Evolutionary conservation across 2,888 invertebrate genomes (phyloP), one percentile per base, ranked within the genome.

Genomic region (Ptychoptera contaminata): DNA sequence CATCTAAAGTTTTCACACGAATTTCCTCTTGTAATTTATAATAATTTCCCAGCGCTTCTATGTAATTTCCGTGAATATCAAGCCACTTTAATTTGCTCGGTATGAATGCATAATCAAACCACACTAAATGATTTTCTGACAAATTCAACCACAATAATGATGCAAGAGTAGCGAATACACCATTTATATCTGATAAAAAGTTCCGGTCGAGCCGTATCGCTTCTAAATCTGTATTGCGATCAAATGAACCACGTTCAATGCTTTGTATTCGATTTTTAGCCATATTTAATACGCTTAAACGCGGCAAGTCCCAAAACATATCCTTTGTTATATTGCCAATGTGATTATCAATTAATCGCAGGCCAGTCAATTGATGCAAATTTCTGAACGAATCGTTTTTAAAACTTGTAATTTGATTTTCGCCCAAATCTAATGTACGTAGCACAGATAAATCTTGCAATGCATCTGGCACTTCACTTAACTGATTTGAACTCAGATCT

Each of bases 21-120:
- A 85, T 82, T 67, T 82, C 79, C 58, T 82, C 78, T 67, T 85
- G 83, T 49, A 85, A 72, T 66, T 84, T 84, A 61, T 87, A 88
- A 62, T 90, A 90, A 67, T 92, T 91, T 40, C 81, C 86, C 52
- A 92, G 69, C 46, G 82, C 80, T 65, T 84, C 83, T 55, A 92
- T 87, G 56, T 82, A 86, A 63, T 92, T 92, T 44, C 86, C 82
- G 63, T 90, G 90, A 57, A 91, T 79, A 60, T 91, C 91, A 60
- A 92, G 69, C 86, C 87, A 88, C 66, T 86, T 85, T 45, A 92
- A 70, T 64, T 85, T 87, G 51, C 80, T 81, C 32, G 91, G 91
- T 55, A 92, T 81, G 62, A 91, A 86, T 43, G 90, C 88, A 62
- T 87, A 91, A 65, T 91, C 91, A 64, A 92, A 91, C 86, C 87